Percentiles rank a stretch among this genome's conserved stretches.
Conservation (phyloP, 2,888 invertebrate genomes). For the Rapana venosa region DNA sequence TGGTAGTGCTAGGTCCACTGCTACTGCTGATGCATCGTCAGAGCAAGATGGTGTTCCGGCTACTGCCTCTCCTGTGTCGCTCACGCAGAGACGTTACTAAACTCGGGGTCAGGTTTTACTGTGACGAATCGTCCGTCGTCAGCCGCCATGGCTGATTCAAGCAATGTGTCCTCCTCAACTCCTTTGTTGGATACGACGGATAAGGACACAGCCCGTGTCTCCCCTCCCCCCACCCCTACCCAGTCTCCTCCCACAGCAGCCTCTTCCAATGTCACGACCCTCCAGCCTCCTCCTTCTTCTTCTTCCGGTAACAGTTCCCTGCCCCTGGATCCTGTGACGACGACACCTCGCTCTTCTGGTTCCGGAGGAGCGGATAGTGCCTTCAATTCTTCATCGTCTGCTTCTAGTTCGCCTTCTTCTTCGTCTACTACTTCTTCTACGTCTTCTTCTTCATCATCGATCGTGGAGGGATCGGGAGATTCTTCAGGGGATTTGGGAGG, state of each 20-base stretch:
- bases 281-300: background rate
- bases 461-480: background rate
- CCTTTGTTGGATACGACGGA: background rate
- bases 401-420: background rate
- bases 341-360: background rate
- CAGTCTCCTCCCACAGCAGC: background rate
- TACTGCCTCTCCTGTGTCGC: background rate
- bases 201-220: background rate
- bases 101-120: background rate
- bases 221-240: background rate
- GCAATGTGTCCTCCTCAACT: background rate
- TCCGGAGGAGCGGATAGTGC: background rate
- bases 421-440: background rate
- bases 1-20: too few species aligned
- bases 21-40: too few species aligned
- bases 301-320: background rate
- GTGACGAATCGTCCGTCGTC: background rate
- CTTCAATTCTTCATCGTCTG: conserved; percentile 14
- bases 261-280: background rate
- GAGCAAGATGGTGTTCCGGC: background rate
- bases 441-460: background rate
- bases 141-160: background rate
- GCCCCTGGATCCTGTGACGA: background rate
- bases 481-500: background rate
- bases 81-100: background rate